Evolutionary conservation across 2,888 invertebrate species (phyloP), one percentile per base, ranked within the genome.

Genomic region (Apodemia duryi): DNA sequence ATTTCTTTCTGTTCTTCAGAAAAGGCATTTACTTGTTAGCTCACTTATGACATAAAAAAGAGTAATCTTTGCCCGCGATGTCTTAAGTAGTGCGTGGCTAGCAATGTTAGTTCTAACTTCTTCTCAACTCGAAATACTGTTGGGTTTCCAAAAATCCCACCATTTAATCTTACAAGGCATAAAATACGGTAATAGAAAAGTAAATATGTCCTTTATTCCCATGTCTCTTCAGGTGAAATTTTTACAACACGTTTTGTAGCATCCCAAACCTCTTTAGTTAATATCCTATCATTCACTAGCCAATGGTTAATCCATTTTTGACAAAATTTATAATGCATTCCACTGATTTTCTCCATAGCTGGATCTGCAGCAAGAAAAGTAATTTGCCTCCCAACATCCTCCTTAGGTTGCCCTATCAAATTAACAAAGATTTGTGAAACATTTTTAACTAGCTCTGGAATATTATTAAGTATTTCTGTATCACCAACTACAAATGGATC

Each of bases 401-500:
- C 84, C 66, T 85, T 88, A 0, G 75, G 74, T 65, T 85, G 85
- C 2, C 91, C 91, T 57, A 87, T 68, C 0, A 83, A 66, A 66
- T 82, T 74, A 1, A 86, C 65, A 49, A 89, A 80, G 2, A 82
- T 73, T 57, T 75, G 72, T 1, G 82, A 77, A 13, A 85, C 69
- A 63, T 77, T 74, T 46, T 70, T 75, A 0, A 81, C 28, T 13
- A 77, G 62, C 6, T 65, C 74, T 11, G 85, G 79, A 38, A 84
- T 49, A 66, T 85, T 85, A 2, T 71, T 68, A 0, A 89, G 70
- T 35, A 88, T 65, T 66, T 85, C 78, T 0, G 90, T 90, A 66
- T 84, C 86, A 13, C 77, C 77, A 3, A 86, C 88, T 0, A 90
- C 11, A 54, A 83, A 91, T 0, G 90, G 89, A 82, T 96, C 95